Evolutionary conservation across 2,113 vertebrate species (phyloP).

Genomic region (Donacobius atricapilla): DNA sequence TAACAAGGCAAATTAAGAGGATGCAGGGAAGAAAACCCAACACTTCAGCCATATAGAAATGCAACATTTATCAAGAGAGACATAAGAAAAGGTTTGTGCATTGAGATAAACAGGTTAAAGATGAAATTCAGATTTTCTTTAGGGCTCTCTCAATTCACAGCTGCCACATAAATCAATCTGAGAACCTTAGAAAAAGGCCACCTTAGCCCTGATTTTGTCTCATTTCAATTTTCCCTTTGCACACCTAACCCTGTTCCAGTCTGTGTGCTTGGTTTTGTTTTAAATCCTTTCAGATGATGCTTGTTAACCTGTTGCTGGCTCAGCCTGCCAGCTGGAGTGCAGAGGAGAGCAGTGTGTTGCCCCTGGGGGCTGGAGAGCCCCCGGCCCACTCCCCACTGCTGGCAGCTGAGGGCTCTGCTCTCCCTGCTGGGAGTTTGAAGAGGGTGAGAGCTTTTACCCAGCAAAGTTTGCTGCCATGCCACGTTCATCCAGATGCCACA

Average conservation of each 20-base stretch:
- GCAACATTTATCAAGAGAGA: background rate
- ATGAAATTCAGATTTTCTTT: background rate
- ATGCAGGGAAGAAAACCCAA: background rate
- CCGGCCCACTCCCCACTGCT: fast-evolving
- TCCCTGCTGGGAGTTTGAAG: background rate
- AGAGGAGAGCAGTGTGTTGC: background rate
- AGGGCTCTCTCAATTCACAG: background rate
- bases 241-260: background rate
- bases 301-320: background rate
- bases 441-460: background rate
- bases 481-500: background rate
- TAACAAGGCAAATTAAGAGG: background rate
- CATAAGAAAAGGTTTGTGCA: background rate
- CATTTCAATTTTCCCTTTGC: background rate
- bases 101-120: background rate
- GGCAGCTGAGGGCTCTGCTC: background rate
- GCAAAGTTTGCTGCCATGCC: background rate
- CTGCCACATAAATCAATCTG: background rate
- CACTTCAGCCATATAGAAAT: background rate
- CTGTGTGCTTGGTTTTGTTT: background rate
- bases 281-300: background rate
- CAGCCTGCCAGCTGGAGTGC: background rate
- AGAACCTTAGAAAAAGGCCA: background rate
- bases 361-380: background rate
- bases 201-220: background rate